Evolutionary conservation across 2,113 vertebrate species (phyloP).

Genomic region (Ciconia boyciana): DNA sequence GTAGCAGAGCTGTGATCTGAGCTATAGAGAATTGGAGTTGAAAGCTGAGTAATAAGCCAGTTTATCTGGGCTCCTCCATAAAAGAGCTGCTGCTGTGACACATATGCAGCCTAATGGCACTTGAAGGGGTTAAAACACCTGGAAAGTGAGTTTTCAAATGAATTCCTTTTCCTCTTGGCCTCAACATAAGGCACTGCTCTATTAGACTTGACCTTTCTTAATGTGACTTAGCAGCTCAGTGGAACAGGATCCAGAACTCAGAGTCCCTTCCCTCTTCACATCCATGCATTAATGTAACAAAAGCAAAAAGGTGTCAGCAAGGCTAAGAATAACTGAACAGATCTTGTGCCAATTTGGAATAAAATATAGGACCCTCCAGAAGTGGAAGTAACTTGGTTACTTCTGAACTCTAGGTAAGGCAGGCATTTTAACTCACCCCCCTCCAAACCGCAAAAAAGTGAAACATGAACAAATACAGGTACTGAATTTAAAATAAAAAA

Average conservation of each 20-base stretch:
- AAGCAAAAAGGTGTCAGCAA: slow-evolving; percentile 65
- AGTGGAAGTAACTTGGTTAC: slow-evolving; percentile 45
- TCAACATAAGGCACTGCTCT: slow-evolving; percentile 52
- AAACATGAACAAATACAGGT: neutral
- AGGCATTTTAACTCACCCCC: slow-evolving; percentile 21
- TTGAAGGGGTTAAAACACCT: slow-evolving; percentile 57
- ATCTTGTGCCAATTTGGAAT: slow-evolving; percentile 62
- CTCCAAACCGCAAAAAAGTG: slow-evolving; percentile 30
- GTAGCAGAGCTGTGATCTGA: neutral
- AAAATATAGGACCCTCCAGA: slow-evolving; percentile 62
- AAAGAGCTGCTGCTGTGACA: neutral
- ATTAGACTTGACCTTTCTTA: slow-evolving; percentile 63
- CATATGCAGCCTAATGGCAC: neutral
- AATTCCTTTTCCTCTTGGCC: slow-evolving; percentile 56
- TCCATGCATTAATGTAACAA: slow-evolving; percentile 64
- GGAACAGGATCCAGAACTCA: slow-evolving; percentile 52
- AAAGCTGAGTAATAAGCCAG: slow-evolving; percentile 9
- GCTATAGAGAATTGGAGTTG: neutral
- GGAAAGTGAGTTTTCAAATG: slow-evolving; percentile 42
- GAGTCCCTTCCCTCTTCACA: slow-evolving; percentile 48
- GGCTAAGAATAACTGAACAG: slow-evolving; percentile 67
- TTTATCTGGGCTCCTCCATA: slow-evolving; percentile 20
- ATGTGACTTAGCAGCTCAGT: slow-evolving; percentile 56
- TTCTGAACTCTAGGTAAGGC: slow-evolving; percentile 47
- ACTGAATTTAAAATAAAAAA: slow-evolving; percentile 37